phyloP scores from a whole-genome alignment of 1,140 invertebrate genomes.

The Drosophila bipectinata region DNA sequence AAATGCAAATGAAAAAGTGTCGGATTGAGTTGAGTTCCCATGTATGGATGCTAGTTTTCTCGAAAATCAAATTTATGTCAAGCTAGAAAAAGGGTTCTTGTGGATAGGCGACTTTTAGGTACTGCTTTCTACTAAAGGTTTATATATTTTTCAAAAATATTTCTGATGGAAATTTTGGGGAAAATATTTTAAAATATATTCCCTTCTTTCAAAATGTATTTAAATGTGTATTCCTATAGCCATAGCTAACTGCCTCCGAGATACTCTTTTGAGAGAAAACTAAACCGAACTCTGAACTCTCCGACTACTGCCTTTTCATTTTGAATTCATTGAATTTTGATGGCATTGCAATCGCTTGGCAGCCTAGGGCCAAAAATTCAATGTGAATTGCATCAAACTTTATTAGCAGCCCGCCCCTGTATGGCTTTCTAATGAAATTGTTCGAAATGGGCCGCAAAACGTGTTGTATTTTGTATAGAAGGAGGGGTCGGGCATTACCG shows the following conservation, averaged over 20 bases:
- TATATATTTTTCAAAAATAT: not conserved
- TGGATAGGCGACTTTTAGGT: not conserved
- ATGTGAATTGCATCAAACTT: conserved; percentile 49
- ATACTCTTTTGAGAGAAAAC: too few species aligned
- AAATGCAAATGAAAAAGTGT: conserved; percentile 38
- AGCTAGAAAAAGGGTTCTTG: not conserved
- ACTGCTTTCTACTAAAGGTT: not conserved
- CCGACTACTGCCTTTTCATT: conserved; percentile 49
- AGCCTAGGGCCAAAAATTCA: conserved; percentile 29
- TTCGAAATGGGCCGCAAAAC: conserved; percentile 27
- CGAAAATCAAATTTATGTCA: conserved; percentile 41
- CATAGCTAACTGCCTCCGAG: too few species aligned
- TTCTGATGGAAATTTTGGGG: too few species aligned
- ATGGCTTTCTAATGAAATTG: conserved; percentile 40
- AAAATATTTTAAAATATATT: too few species aligned
- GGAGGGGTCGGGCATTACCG: conserved; percentile 10
- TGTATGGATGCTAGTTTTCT: conserved; percentile 22
- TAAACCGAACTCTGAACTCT: conserved; percentile 5
- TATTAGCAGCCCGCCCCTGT: conserved; percentile 22
- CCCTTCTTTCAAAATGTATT: too few species aligned
- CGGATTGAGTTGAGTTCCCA: conserved; percentile 16
- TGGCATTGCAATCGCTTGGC: conserved; percentile 24
- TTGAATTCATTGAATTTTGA: conserved; percentile 62
- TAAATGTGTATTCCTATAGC: too few species aligned
- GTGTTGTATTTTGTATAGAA: conserved; percentile 34